Conservation (phyloP, 1,140 invertebrate genomes). For the Drosophila jambulina region DNA sequence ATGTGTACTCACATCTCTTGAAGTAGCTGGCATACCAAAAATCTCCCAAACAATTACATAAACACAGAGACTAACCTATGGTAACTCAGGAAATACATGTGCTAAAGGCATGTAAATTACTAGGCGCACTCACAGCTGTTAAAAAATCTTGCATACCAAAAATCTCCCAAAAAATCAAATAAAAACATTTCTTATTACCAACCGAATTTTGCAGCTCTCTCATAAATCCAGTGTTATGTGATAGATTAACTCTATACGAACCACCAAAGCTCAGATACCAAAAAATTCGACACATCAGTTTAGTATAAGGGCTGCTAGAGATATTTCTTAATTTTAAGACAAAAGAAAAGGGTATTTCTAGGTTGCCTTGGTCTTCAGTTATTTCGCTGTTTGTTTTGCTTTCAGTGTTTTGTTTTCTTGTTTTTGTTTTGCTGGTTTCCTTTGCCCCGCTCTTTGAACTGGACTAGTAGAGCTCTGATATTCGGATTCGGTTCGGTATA, state of each 20-base stretch:
- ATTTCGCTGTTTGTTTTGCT: conserved; percentile 35
- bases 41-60: too few species aligned
- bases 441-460: conserved; percentile 40
- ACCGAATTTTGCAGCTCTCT: not conserved
- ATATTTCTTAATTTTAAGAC: not conserved
- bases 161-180: not conserved
- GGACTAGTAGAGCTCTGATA: conserved; percentile 37
- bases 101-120: not conserved
- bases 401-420: conserved; percentile 37
- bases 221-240: not conserved
- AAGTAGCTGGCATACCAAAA: not conserved
- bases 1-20: not conserved
- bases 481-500: conserved; percentile 6
- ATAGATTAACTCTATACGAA: too few species aligned
- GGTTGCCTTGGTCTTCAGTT: not conserved
- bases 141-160: not conserved
- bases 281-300: not conserved
- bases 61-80: too few species aligned
- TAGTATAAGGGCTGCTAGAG: not conserved
- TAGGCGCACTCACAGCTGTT: not conserved
- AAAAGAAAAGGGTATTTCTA: conserved; percentile 5
- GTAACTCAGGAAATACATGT: too few species aligned
- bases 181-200: not conserved
- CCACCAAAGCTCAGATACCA: not conserved
- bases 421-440: conserved; percentile 40